A percentile compares a stretch with the other conserved stretches of the same genome.
Evolutionary conservation across 2,888 invertebrate species (phyloP).

Genomic region (Drosophila recens): DNA sequence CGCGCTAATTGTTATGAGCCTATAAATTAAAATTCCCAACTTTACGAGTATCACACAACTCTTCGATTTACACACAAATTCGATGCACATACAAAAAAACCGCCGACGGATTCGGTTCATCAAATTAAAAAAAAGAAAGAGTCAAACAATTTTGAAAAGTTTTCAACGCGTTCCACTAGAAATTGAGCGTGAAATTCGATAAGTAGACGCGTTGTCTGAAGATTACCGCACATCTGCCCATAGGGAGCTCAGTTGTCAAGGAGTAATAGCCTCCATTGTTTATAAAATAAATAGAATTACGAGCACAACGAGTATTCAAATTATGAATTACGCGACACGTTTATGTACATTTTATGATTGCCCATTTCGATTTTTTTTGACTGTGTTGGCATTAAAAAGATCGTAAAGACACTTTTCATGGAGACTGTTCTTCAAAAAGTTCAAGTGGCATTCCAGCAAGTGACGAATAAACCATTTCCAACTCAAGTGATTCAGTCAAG

Average conservation of each 20-base stretch:
- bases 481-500: conserved; percentile 1
- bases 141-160: conserved; percentile 19
- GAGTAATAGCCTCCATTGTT: conserved; percentile 1
- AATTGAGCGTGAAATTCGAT: conserved; percentile 76
- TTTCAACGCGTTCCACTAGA: conserved; percentile 44
- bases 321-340: conserved; percentile 51
- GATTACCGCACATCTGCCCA: conserved; percentile 52
- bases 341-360: conserved; percentile 61
- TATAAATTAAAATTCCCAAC: conserved; percentile 45
- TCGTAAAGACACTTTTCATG: conserved; percentile 13
- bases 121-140: conserved; percentile 26
- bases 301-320: conserved; percentile 11
- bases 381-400: conserved; percentile 29
- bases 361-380: conserved; percentile 50
- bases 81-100: conserved; percentile 23
- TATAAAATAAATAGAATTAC: conserved; percentile 18
- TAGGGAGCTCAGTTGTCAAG: conserved; percentile 5
- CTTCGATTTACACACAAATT: conserved; percentile 36
- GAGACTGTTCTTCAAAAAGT: not conserved
- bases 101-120: conserved; percentile 29
- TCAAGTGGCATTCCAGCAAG: conserved; percentile 8
- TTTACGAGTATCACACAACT: conserved; percentile 27
- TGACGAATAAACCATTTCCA: conserved; percentile 7
- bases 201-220: conserved; percentile 58
- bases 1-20: conserved; percentile 47